Base-by-base conservation (phyloP, 2,888 invertebrate species). In the Cephus pygmeus region DNA sequence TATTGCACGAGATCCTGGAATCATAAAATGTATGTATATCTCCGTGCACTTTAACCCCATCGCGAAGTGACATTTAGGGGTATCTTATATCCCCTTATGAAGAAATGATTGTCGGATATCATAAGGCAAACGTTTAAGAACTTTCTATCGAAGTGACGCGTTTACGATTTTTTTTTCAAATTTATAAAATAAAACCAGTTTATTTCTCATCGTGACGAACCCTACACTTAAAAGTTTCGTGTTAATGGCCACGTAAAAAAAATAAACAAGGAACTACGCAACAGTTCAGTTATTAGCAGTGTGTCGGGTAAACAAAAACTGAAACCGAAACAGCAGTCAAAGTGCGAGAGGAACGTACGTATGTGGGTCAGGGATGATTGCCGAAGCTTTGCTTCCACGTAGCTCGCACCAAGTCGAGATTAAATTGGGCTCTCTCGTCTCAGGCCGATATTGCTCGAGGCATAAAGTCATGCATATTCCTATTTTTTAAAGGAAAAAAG, bases 331-430 rank as follows among this genome's bases (percentile, higher is more conserved):
- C 73, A 31, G 75, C n/a, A 34, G 56, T 56, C 56, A 23, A 56
- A 56, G 23, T 56, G 56, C 56, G 23, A 69, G 35, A 69, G 73
- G 69, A 75, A 77, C 75, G 30, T 77, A 35, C 75, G 75, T n/a
- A 77, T 77, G 69, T 77, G 75, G 77, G 77, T 77, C 77, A 77
- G 69, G 77, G 77, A 75, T 77, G 68, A n/a, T 69, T 71, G 75
- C 75, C 77, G 75, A 77, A 77, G 75, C 69, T 77, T 73, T 69
- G 77, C 40, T 75, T 75, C 56, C 75, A 40, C 77, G 23, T 40
- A 69, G 69, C 75, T 75, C 69, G n/a, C 56, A 71, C 56, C 56
- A 56, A 71, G 77, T 77, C 75, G 56, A 71, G 77, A 77, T 77
- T 77, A 77, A 77, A 77, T 77, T 77, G 75, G 75, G 15, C 23